Base-by-base conservation (phyloP, 1,140 invertebrate genomes). In the Aphidius ervi region DNA sequence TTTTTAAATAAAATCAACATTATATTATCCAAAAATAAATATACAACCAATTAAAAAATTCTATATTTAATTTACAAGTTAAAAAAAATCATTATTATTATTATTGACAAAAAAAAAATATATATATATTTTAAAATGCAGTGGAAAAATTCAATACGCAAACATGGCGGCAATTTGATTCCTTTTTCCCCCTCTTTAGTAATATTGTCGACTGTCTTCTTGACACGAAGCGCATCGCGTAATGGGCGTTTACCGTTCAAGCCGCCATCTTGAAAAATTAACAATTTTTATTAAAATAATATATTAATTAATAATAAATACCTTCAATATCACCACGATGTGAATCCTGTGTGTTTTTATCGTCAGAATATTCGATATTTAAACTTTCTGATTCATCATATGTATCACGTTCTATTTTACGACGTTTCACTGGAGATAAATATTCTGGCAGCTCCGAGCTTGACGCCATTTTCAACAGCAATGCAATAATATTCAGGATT, bases 381-480 rank as follows among this genome's bases (percentile, higher is more conserved):
- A 63, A 61, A 45, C 54, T 65, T 49, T 64, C 66, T 47, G 69
- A 68, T 55, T 63, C 63, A 58, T 62, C 68, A 61, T 70, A 70
- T 54, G 64, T 67, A 67, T 69, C 65, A 48, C 70, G 66, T 54
- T 80, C 78, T 53, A 82, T 64, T 71, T 78, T 81, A 59, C 79
- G 72, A 67, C 81, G 77, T 73, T 81, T 82, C 46, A 73, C 71
- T 66, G 77, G 73, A 65, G 78, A 79, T 62, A 78, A 79, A 77
- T 80, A 78, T 65, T 79, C 78, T 67, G 70, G 73, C 60, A 74
- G 68, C 70, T 82, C 79, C 68, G 75, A 69, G 66, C 74, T 65
- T 66, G 77, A 79, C 81, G 81, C 81, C 81, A 82, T 82, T 75
- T 81, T 81, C 72, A 61, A 74, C 73, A 76, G 70, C 75, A 74